Evolutionary conservation across 2,888 invertebrate genomes (phyloP).

Genomic region (Aradus depressus): DNA sequence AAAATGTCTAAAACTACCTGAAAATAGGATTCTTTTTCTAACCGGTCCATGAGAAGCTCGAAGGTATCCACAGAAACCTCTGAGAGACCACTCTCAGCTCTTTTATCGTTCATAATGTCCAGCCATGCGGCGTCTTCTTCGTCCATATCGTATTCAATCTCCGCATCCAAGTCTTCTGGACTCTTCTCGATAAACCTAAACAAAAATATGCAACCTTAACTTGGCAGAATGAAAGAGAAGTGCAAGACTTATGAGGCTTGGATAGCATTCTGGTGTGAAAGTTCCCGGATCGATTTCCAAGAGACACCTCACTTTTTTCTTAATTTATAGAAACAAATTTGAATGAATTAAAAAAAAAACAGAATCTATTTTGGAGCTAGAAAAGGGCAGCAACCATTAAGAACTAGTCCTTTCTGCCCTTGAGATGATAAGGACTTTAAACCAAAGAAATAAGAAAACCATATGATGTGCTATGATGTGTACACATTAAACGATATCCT

Average conservation of each 20-base stretch:
- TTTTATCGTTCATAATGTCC: constrained; percentile 71
- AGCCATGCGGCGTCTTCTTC: constrained; percentile 97
- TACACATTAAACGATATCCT: too few relatives aligned
- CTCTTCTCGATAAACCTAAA: constrained; percentile 83
- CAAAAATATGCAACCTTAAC: background rate
- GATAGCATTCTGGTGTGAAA: background rate
- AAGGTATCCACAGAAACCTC: constrained; percentile 78
- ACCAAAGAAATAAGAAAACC: too few relatives aligned
- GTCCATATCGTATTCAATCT: constrained; percentile 91
- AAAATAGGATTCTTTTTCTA: constrained; percentile 96
- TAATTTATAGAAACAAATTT: background rate
- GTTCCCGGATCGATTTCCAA: background rate
- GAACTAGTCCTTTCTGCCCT: too few relatives aligned
- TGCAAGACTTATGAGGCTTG: background rate
- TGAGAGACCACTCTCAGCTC: constrained; percentile 58
- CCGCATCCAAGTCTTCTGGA: constrained; percentile 86
- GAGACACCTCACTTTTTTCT: background rate
- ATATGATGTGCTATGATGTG: too few relatives aligned
- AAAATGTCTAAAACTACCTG: too few relatives aligned
- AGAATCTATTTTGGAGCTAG: background rate
- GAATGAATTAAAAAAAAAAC: background rate
- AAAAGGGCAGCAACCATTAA: too few relatives aligned
- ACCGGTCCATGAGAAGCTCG: constrained; percentile 91
- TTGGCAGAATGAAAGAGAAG: background rate
- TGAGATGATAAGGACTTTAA: too few relatives aligned